Evolutionary conservation across 2,797 vertebrate genomes (phyloP).

Genomic region (Eulemur rubriventer): DNA sequence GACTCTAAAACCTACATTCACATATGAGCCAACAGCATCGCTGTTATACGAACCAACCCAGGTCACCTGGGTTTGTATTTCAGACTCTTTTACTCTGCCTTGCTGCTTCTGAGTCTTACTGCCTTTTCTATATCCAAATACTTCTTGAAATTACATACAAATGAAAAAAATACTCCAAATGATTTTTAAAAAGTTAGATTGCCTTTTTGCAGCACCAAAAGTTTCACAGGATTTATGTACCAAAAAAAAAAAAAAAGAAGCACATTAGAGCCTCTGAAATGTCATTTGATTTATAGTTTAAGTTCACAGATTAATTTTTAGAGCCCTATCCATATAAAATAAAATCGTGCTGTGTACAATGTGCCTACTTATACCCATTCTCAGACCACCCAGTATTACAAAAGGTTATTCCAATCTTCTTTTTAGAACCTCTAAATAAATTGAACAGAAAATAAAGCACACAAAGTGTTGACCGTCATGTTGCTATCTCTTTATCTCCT

Average conservation of each 20-base stretch:
- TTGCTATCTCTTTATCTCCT: slow-evolving; percentile 16
- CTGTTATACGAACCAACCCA: neutral
- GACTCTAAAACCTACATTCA: neutral
- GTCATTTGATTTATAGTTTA: neutral
- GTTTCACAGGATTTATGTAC: neutral
- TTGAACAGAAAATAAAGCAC: neutral
- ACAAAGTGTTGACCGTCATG: neutral
- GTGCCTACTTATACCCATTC: neutral
- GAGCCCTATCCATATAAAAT: rapidly evolving
- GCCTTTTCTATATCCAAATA: neutral
- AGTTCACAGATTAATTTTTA: neutral
- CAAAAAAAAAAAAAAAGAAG: neutral
- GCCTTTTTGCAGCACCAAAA: neutral
- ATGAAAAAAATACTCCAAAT: neutral
- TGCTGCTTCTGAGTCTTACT: neutral
- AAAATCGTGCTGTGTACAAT: neutral
- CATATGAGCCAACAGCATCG: neutral
- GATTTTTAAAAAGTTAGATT: neutral
- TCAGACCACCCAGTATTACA: neutral
- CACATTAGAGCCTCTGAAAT: neutral
- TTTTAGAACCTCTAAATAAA: neutral
- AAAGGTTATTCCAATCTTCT: neutral
- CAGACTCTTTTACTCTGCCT: neutral
- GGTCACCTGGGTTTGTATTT: neutral
- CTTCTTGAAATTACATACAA: neutral